Evolutionary conservation across 2,888 invertebrate species (phyloP), one percentile per base, ranked within the genome.

Genomic region (Rotaria macrura): DNA sequence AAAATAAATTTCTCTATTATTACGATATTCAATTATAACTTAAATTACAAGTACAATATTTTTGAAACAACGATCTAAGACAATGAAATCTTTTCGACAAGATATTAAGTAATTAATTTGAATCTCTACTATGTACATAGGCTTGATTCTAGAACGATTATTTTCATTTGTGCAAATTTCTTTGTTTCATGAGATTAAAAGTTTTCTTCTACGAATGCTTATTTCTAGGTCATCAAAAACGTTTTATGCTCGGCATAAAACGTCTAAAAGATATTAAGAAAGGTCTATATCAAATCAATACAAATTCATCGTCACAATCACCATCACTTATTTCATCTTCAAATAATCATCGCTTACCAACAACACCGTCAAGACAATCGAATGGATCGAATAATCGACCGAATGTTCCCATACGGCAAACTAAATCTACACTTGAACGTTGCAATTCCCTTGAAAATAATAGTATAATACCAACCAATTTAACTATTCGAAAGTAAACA

Each of bases 171-270:
- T 49, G 14, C 17, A 4, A 49, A 4, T 49, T 49, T 49, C 0
- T 17, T 5, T 17, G 14, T 49, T 49, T 49, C 49, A 49, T n/a
- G n/a, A n/a, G 17, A 49, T 49, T 17, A 17, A 49, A 49, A 12
- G 47, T 47, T 47, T 47, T 47, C 47, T 12, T 17, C 3, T 3
- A 14, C 1, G 49, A 74, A 84, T 47, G 83, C 65, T 84, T 47
- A 55, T 43, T 95, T 89, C 92, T 95, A 89, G 99, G 99, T 55
- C 99, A 99, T 91, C 97, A 99, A 92, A 99, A 99, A 93, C 96
- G 97, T 92, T 94, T 99, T 88, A 93, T 96, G 90, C 92, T 99
- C 90, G 98, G 98, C 87, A 96, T 98, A 89, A 97, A 97, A 91
- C 93, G 97, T 91, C 94, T 98, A 85, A 96, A 97, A 92, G 95